Conservation (phyloP, 2,888 invertebrate species). For the Phortica magna region DNA sequence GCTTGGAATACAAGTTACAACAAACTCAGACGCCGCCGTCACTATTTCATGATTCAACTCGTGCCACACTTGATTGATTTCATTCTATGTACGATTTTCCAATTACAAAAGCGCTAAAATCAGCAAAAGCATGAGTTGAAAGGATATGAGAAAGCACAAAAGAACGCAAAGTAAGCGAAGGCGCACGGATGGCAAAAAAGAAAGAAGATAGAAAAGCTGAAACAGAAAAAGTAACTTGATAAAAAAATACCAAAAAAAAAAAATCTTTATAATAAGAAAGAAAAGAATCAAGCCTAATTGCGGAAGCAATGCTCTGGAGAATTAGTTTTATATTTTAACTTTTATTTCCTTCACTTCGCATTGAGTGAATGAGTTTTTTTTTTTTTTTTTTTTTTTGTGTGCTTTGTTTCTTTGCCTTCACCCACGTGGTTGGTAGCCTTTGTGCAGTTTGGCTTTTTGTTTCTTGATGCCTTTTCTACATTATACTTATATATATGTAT, state of each 20-base stretch:
- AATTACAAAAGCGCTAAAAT: conserved; percentile 70
- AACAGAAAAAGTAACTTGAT: conserved; percentile 1
- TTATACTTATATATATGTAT: background rate
- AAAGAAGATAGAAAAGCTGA: conserved; percentile 1
- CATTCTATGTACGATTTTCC: conserved; percentile 75
- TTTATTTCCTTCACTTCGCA: conserved; percentile 30
- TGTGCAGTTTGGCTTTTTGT: conserved; percentile 19
- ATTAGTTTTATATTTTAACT: conserved; percentile 63
- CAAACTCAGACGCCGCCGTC: background rate
- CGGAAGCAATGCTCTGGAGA: conserved; percentile 73
- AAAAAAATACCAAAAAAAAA: conserved; percentile 9
- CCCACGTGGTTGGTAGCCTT: background rate
- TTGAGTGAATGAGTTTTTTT: conserved; percentile 3
- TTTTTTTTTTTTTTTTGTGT: background rate
- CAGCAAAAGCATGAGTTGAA: conserved; percentile 55
- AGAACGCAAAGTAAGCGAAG: background rate
- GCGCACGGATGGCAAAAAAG: conserved; percentile 3
- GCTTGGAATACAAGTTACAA: too few species aligned
- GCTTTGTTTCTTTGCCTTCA: background rate
- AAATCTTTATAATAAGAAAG: background rate
- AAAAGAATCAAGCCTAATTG: conserved; percentile 72
- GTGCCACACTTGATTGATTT: conserved; percentile 74
- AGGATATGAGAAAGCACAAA: conserved; percentile 24
- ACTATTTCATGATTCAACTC: conserved; percentile 18
- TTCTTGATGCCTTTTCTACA: conserved; percentile 5